phyloP scores from a whole-genome alignment of 2,888 invertebrate genomes.

The Abrostola tripartita region DNA sequence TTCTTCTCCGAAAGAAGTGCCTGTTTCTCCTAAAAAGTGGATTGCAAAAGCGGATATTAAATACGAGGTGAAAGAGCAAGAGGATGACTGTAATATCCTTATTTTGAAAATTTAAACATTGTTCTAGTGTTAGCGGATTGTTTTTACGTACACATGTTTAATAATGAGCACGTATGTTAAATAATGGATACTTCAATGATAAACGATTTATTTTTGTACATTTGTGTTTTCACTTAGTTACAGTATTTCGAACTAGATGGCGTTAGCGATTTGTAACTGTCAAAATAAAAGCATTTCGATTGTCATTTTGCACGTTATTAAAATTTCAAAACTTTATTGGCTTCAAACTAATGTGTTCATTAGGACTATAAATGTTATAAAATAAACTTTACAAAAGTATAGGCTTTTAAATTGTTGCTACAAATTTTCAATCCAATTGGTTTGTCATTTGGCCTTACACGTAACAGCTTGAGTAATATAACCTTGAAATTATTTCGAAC shows the following conservation, averaged over 20 bases:
- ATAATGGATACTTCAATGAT: background rate
- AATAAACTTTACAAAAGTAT: too few species aligned
- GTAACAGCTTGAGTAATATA: too few species aligned
- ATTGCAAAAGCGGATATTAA: constrained; percentile 57
- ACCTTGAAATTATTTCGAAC: too few species aligned
- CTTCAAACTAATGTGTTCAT: too few species aligned
- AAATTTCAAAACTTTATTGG: too few species aligned
- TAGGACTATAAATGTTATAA: too few species aligned
- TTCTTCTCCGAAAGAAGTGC: constrained; percentile 25
- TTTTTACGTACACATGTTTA: background rate
- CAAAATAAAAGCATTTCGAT: too few species aligned
- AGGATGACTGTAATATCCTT: constrained; percentile 81
- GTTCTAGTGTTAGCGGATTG: background rate
- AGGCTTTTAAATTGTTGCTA: too few species aligned
- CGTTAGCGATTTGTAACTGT: background rate
- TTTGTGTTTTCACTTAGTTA: background rate
- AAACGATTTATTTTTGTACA: constrained; percentile 3
- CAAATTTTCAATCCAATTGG: too few species aligned
- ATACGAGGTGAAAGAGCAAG: constrained; percentile 78
- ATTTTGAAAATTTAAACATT: constrained; percentile 71
- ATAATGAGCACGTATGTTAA: too few species aligned
- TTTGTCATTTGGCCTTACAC: too few species aligned
- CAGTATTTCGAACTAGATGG: background rate
- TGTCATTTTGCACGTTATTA: too few species aligned
- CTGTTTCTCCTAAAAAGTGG: background rate